These are phyloP conservation scores for Allacma fusca DNA, from an alignment of 2,888 invertebrate species.

Conservation along the genomic window DNA sequence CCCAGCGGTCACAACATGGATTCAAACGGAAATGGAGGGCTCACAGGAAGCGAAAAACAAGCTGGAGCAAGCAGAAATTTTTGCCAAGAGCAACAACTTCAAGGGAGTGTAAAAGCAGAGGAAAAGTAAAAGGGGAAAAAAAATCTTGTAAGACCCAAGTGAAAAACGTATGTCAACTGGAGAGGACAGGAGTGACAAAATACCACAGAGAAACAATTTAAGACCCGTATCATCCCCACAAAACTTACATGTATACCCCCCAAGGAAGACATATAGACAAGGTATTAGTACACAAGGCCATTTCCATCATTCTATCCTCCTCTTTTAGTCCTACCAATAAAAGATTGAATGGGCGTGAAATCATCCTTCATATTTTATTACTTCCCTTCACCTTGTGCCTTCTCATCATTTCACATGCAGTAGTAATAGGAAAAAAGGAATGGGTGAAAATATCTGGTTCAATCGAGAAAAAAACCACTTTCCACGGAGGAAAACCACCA, in stretches of 20 bases:
- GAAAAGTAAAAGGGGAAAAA: neutral
- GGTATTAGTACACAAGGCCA: neutral
- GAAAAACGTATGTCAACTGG: slow-evolving; percentile 13
- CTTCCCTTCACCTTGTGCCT: neutral
- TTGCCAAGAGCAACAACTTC: slow-evolving; percentile 21
- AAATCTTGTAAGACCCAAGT: neutral
- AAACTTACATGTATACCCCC: neutral
- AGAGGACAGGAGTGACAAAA: slow-evolving; percentile 20
- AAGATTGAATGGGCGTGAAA: slow-evolving; percentile 16
- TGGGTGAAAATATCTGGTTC: too few species aligned
- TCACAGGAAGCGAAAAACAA: neutral
- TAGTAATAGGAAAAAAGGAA: too few species aligned
- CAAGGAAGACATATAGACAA: neutral
- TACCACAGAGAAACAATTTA: slow-evolving; percentile 16
- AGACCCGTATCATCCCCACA: neutral
- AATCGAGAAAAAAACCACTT: too few species aligned
- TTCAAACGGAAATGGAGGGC: neutral
- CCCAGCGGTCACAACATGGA: neutral
- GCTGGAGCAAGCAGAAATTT: slow-evolving; percentile 23
- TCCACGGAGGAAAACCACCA: too few species aligned
- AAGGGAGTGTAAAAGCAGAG: neutral
- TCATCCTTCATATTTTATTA: slow-evolving; percentile 8
- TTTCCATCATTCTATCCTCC: neutral
- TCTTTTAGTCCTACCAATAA: neutral
- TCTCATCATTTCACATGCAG: neutral